A percentile compares a stretch with the other conserved stretches of the same genome.
Conservation (phyloP, 2,888 invertebrate species). For the Drosophila paranaensis region DNA sequence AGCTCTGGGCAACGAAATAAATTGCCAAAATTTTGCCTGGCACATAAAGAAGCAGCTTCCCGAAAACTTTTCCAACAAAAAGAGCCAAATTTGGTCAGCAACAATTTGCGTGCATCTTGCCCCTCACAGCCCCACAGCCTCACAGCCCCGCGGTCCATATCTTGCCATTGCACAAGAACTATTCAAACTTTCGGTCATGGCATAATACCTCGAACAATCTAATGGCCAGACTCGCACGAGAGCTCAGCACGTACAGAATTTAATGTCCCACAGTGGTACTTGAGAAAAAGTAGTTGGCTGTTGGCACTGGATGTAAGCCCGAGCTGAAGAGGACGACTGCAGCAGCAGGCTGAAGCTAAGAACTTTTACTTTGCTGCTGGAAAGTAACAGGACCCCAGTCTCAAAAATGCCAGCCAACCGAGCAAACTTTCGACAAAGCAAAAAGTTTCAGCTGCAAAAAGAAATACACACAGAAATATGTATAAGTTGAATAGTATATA, state of each 20-base stretch:
- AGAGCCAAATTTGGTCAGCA: constrained; percentile 59
- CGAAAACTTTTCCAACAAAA: constrained; percentile 59
- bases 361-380: constrained; percentile 78
- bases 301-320: constrained; percentile 32
- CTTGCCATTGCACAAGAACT: constrained; percentile 66
- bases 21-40: constrained; percentile 62
- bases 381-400: constrained; percentile 67
- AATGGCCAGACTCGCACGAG: constrained; percentile 46
- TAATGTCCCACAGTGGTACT: constrained; percentile 79
- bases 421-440: constrained; percentile 72
- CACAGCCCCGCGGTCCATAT: constrained; percentile 6
- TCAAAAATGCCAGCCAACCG: constrained; percentile 58
- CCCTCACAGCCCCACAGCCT: not conserved
- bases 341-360: constrained; percentile 57
- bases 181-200: constrained; percentile 77
- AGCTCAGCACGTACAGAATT: constrained; percentile 70
- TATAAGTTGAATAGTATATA: constrained; percentile 50
- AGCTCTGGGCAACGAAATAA: constrained; percentile 57
- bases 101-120: constrained; percentile 50
- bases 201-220: constrained; percentile 75
- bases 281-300: constrained; percentile 78
- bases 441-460: constrained; percentile 67
- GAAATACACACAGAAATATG: constrained; percentile 55
- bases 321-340: not conserved
- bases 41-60: constrained; percentile 49